Conservation (phyloP, 2,113 vertebrate species). For the Anolis carolinensis region DNA sequence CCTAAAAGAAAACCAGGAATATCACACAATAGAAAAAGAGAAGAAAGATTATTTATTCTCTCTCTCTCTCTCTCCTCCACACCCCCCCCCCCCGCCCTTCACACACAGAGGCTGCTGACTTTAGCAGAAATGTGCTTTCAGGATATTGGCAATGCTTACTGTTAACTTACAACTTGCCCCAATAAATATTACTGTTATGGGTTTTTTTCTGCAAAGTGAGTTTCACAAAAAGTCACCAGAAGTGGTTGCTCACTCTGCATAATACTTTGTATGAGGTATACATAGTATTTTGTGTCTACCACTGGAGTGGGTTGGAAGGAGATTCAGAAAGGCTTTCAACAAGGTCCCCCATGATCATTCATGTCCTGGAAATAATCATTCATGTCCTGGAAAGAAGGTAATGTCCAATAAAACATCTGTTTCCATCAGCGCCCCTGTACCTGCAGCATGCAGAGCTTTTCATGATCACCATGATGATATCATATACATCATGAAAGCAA, state of each 20-base stretch:
- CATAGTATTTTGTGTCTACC: not conserved
- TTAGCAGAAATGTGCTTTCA: not conserved
- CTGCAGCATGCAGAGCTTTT: too few species aligned
- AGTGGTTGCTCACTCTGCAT: not conserved
- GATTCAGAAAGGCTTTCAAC: not conserved
- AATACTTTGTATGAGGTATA: too few species aligned
- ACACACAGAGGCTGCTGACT: not conserved
- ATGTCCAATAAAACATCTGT: too few species aligned
- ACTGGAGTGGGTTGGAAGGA: not conserved
- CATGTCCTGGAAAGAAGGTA: too few species aligned
- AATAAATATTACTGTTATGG: conserved; percentile 3
- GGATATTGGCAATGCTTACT: not conserved
- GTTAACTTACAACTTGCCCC: conserved; percentile 5
- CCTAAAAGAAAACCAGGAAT: conserved; percentile 2
- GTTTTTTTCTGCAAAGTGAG: not conserved
- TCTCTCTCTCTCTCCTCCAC: too few species aligned
- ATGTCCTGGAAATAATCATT: too few species aligned
- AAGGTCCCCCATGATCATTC: too few species aligned
- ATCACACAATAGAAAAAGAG: not conserved
- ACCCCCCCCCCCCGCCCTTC: too few species aligned
- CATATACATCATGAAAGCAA: too few species aligned
- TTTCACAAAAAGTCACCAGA: not conserved
- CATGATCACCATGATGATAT: too few species aligned
- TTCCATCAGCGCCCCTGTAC: too few species aligned
- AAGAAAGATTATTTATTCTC: not conserved